Base-by-base conservation (phyloP, 2,797 vertebrate species). In the Peromyscus melanophrys region DNA sequence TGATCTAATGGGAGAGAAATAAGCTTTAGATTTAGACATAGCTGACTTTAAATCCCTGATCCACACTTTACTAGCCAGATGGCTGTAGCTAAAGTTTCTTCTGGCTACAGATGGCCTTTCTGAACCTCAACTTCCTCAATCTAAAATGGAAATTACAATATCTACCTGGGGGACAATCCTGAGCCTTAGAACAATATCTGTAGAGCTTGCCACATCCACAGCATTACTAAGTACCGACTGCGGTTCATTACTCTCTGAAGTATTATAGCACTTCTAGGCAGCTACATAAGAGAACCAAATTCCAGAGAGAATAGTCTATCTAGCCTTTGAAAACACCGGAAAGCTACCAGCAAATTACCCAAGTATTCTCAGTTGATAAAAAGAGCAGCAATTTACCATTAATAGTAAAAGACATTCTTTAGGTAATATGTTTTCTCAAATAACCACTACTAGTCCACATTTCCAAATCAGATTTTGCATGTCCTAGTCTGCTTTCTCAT, bases 91-190 rank as follows among this genome's bases (percentile, higher is more conserved):
- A 55, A 55, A 55, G 14, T 55, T 55, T 55, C 52, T 55, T 55
- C 52, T 55, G 52, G 14, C 52, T 55, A 55, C 4, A 6, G 63
- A 85, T 73, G 61, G 97, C 43, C 63, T 94, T 96, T 91, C 88
- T 96, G 67, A 95, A 67, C 34, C 73, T 92, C 73, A 91, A 94
- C 57, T 92, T 95, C 86, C 82, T 94, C 90, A 96, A 87, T 23
- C 82, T 97, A 95, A 96, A 97, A 97, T 76, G 94, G 75, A 96
- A 95, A 96, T 92, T 90, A 80, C 61, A 97, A 87, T 80, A 96
- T 65, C 84, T 96, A 96, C 65, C 84, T 95, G n/a, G 71, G 95
- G 71, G n/a, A 63, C 78, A 92, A 84, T 92, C 87, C 87, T 94
- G 49, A 94, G 76, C n/a, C 96, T 92, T 96, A 90, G 80, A 93